A percentile compares a stretch with the other conserved stretches of the same genome.
Evolutionary conservation across 2,888 invertebrate species (phyloP).

Genomic region (Sminthurides aquaticus): DNA sequence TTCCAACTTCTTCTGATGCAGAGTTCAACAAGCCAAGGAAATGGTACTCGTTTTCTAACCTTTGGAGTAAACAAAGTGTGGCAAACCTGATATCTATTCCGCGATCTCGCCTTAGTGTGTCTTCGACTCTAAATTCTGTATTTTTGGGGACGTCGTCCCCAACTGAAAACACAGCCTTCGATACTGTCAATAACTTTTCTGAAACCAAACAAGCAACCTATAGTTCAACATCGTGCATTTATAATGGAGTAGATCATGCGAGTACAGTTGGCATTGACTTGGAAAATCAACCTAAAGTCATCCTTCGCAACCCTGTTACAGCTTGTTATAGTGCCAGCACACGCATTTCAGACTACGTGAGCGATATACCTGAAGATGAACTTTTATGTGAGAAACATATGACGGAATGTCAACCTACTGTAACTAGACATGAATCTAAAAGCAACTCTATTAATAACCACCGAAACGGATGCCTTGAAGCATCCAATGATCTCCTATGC

Average conservation of each 20-base stretch:
- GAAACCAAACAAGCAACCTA: constrained; percentile 20
- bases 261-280: neutral
- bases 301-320: neutral
- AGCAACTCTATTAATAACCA: too few species aligned
- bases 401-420: too few species aligned
- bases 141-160: constrained; percentile 14
- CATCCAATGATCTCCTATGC: too few species aligned
- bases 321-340: neutral
- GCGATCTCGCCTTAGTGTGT: constrained; percentile 39
- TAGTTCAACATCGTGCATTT: constrained; percentile 32
- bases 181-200: constrained; percentile 6
- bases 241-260: neutral
- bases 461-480: too few species aligned
- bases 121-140: constrained; percentile 41
- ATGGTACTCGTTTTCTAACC: constrained; percentile 43
- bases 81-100: constrained; percentile 36
- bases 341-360: neutral
- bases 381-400: too few species aligned
- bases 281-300: neutral
- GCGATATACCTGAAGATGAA: neutral
- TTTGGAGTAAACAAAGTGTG: constrained; percentile 39
- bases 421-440: too few species aligned
- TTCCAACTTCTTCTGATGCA: constrained; percentile 21
- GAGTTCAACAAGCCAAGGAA: constrained; percentile 33
- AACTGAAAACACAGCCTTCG: constrained; percentile 12